A percentile compares a stretch with the other conserved stretches of the same genome.
Conservation (phyloP, 2,797 vertebrate genomes). For the Cossypha niveicapilla region DNA sequence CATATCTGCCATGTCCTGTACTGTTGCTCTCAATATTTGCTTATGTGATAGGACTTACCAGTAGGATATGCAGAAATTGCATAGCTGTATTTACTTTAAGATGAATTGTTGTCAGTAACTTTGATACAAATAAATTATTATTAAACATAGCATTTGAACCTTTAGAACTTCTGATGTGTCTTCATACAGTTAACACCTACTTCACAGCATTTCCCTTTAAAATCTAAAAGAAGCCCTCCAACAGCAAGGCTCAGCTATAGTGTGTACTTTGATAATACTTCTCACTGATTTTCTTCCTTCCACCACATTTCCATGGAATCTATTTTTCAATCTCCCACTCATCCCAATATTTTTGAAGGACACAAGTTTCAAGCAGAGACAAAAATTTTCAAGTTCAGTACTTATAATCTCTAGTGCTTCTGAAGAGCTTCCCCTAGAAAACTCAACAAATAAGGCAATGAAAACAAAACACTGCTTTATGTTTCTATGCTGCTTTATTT, state of each 20-base stretch:
- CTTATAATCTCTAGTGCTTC: background rate
- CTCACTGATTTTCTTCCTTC: background rate
- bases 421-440: background rate
- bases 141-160: background rate
- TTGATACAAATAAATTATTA: background rate
- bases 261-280: background rate
- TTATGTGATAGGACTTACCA: background rate
- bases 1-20: background rate
- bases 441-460: background rate
- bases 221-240: background rate
- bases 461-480: background rate
- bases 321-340: background rate
- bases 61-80: background rate
- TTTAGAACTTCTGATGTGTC: background rate
- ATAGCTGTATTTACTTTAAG: background rate
- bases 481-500: background rate
- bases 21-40: background rate
- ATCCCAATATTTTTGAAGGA: background rate
- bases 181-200: background rate
- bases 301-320: background rate
- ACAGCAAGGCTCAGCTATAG: background rate
- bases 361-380: background rate
- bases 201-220: background rate
- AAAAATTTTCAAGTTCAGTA: background rate
- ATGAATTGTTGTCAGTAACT: background rate